These are phyloP conservation scores for Aphidius colemani DNA, from an alignment of 2,888 invertebrate genomes.

Conservation along the genomic window DNA sequence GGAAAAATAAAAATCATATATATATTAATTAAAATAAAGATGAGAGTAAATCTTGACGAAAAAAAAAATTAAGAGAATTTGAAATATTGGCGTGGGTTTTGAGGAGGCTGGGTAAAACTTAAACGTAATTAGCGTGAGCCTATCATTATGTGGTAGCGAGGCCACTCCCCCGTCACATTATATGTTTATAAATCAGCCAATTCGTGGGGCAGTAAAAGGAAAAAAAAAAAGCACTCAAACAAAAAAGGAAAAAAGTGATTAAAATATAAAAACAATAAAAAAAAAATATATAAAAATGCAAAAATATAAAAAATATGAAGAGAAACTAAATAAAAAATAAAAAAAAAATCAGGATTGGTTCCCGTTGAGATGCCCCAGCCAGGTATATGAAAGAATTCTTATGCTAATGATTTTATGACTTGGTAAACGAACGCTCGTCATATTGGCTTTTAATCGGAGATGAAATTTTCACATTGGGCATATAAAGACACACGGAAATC, in stretches of 20 bases:
- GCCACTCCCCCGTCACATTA: conserved; percentile 61
- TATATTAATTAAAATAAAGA: too few species aligned
- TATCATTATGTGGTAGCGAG: conserved; percentile 61
- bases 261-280: conserved; percentile 7
- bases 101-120: conserved; percentile 39
- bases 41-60: too few species aligned
- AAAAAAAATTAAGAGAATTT: too few species aligned
- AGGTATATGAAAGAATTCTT: conserved; percentile 59
- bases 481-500: conserved; percentile 42
- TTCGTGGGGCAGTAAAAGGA: conserved; percentile 43
- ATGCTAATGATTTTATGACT: conserved; percentile 61
- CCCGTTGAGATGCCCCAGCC: conserved; percentile 34
- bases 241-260: conserved; percentile 8
- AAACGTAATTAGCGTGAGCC: conserved; percentile 60
- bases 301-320: conserved; percentile 28
- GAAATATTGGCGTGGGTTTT: too few species aligned
- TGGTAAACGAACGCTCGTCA: conserved; percentile 60
- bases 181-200: conserved; percentile 60
- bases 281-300: conserved; percentile 12
- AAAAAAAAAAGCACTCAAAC: conserved; percentile 32
- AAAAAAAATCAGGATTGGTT: conserved; percentile 29
- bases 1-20: too few species aligned
- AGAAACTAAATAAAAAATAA: conserved; percentile 17
- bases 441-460: conserved; percentile 57
- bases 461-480: conserved; percentile 49